phyloP scores from a whole-genome alignment of 2,888 invertebrate genomes.

The Pantelozetes paolii region DNA sequence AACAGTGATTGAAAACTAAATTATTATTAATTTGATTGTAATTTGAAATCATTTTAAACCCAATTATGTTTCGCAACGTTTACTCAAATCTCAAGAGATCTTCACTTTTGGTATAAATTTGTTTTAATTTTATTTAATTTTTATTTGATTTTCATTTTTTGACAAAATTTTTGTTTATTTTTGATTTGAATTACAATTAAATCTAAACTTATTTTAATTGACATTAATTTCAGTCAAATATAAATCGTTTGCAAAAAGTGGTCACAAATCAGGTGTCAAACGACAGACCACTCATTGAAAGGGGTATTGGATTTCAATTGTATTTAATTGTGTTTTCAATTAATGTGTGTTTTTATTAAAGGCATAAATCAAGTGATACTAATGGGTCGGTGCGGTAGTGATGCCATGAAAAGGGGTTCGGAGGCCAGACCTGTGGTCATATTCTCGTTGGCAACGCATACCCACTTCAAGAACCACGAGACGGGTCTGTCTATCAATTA shows the following conservation, averaged over 20 bases:
- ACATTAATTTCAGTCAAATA: too few species aligned
- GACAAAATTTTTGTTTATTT: too few species aligned
- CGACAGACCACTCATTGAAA: constrained; percentile 8
- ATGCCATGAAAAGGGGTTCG: constrained; percentile 77
- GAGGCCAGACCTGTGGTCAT: constrained; percentile 77
- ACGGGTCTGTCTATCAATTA: constrained; percentile 5
- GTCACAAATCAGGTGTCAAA: neutral
- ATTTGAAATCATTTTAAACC: neutral
- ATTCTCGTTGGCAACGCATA: constrained; percentile 79
- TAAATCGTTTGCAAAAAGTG: too few species aligned
- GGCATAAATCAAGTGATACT: constrained; percentile 79
- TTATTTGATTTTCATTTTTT: neutral
- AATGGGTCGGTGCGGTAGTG: constrained; percentile 79
- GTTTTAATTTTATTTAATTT: neutral
- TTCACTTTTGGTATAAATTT: constrained; percentile 8
- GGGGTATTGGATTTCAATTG: neutral
- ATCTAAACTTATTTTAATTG: too few species aligned
- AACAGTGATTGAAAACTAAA: neutral
- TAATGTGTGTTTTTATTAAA: too few species aligned
- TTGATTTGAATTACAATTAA: too few species aligned
- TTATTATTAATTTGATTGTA: too few species aligned
- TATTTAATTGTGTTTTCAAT: constrained; percentile 11
- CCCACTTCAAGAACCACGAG: constrained; percentile 4
- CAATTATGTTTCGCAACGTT: constrained; percentile 5
- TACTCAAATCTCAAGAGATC: neutral